These are phyloP conservation scores for Cryptoprocta ferox DNA, from an alignment of 2,797 vertebrate species.

Conservation along the genomic window DNA sequence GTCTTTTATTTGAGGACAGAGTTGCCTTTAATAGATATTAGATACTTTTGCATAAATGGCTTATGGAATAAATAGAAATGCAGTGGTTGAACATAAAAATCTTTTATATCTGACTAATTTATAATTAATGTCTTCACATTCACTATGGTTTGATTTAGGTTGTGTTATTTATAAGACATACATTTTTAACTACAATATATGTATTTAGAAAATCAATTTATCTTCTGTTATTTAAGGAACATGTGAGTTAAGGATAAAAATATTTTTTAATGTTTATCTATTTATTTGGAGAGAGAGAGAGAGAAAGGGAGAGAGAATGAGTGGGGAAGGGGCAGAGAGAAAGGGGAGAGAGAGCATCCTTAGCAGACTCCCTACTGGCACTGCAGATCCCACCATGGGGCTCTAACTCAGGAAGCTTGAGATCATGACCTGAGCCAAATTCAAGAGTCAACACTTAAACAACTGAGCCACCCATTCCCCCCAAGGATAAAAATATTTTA, in stretches of 20 bases:
- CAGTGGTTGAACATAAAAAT: constrained; percentile 4
- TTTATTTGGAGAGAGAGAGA: too few species aligned
- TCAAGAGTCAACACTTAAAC: too few species aligned
- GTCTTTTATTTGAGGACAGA: neutral
- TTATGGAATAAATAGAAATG: neutral
- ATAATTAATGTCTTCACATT: constrained; percentile 51
- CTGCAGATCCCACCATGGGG: too few species aligned
- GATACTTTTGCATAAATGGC: neutral
- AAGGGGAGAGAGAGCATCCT: too few species aligned
- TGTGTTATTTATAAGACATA: constrained; percentile 18
- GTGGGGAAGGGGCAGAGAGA: too few species aligned
- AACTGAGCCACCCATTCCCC: too few species aligned
- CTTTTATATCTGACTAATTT: constrained; percentile 23
- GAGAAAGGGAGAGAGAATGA: too few species aligned
- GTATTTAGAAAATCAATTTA: neutral
- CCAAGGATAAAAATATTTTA: neutral
- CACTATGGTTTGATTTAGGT: neutral
- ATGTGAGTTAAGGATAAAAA: neutral
- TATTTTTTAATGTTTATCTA: neutral
- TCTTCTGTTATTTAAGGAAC: neutral
- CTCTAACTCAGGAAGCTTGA: too few species aligned
- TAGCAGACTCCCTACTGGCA: too few species aligned
- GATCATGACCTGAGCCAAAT: too few species aligned
- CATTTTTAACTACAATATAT: neutral
- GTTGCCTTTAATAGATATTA: neutral